Percentiles rank a stretch among this genome's conserved stretches.
Conservation (phyloP, 2,797 vertebrate species). For the Pteronotus mesoamericanus region DNA sequence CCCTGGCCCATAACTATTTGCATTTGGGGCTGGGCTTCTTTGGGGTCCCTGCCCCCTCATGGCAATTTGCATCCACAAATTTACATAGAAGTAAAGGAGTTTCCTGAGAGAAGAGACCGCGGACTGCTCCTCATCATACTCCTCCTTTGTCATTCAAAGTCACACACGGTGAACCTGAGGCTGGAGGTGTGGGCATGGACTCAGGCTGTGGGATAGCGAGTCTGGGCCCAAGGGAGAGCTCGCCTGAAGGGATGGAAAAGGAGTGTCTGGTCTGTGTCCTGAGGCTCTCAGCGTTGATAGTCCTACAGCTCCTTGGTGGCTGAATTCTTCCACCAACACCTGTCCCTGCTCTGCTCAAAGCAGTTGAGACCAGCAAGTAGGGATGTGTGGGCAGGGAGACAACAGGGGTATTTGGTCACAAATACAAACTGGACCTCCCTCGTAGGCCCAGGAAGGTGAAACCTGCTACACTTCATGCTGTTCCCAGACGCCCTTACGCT, state of each 20-base stretch:
- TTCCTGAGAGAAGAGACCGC: slow-evolving; percentile 31
- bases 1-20: slow-evolving; percentile 19
- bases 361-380: background rate
- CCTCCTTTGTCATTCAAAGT: slow-evolving; percentile 43
- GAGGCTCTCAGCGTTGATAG: background rate
- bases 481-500: background rate
- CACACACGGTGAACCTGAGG: background rate
- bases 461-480: background rate
- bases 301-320: background rate
- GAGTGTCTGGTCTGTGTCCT: background rate
- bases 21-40: slow-evolving; percentile 32
- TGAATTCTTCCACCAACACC: background rate
- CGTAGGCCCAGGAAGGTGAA: background rate
- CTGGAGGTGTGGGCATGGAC: background rate
- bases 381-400: background rate
- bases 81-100: slow-evolving; percentile 51
- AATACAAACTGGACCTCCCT: background rate
- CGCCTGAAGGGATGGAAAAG: background rate
- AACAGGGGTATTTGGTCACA: background rate
- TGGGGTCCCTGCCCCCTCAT: background rate
- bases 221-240: background rate
- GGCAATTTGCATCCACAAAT: slow-evolving; percentile 65
- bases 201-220: background rate
- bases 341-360: background rate
- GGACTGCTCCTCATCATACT: background rate